phyloP scores from a whole-genome alignment of 1,140 invertebrate genomes.

The Drosophila pallidifrons region DNA sequence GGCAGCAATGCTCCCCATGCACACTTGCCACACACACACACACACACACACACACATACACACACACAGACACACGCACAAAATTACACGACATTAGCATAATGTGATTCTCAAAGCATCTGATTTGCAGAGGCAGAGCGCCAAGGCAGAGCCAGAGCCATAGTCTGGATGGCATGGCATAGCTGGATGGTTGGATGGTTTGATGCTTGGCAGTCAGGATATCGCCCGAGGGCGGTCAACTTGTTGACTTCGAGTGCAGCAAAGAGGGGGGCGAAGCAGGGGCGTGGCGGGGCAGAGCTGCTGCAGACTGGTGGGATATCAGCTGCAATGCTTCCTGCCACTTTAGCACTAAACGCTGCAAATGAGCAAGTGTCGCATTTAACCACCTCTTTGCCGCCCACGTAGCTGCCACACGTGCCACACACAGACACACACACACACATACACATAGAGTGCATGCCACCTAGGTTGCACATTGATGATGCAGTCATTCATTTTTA shows the following conservation, averaged over 20 bases:
- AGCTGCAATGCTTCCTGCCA: conserved; percentile 62
- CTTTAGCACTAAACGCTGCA: conserved; percentile 73
- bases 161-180: no score
- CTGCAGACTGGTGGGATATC: conserved; percentile 8
- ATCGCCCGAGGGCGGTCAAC: conserved; percentile 40
- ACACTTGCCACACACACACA: conserved; percentile 6
- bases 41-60: conserved; percentile 31
- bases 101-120: conserved; percentile 74
- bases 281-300: neutral
- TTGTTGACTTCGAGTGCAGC: conserved; percentile 41
- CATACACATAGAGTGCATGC: no score
- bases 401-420: conserved; percentile 18
- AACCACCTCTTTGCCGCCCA: conserved; percentile 16
- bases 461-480: conserved; percentile 49
- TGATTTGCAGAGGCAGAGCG: conserved; percentile 55
- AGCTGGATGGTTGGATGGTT: no score
- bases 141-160: conserved; percentile 3
- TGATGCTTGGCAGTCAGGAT: conserved; percentile 5
- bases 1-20: conserved; percentile 6
- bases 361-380: conserved; percentile 75
- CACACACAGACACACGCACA: conserved; percentile 40
- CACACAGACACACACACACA: neutral
- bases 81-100: conserved; percentile 75
- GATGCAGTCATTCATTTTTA: conserved; percentile 77
- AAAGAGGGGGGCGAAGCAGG: neutral